A percentile compares a stretch with the other conserved stretches of the same genome.
Evolutionary conservation across 1,140 invertebrate species (phyloP).

Genomic region (Drosophila cardini): DNA sequence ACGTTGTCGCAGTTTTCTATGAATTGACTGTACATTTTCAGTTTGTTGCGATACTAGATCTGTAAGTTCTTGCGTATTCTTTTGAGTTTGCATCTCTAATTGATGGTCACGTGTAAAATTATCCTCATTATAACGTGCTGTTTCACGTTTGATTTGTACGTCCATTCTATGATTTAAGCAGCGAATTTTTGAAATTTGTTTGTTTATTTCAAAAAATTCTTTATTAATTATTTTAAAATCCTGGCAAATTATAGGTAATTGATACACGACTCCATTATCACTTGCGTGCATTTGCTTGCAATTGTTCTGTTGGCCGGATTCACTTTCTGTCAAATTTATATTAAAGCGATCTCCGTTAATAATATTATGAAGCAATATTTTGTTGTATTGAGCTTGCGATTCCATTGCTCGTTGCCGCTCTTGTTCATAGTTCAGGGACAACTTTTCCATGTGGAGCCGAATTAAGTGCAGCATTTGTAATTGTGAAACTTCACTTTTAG

Average conservation of each 20-base stretch:
- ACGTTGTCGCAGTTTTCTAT: too few species aligned
- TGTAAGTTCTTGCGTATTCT: too few species aligned
- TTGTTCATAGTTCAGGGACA: background rate
- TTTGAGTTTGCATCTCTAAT: background rate
- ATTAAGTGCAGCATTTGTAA: conserved; percentile 6
- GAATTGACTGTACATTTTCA: too few species aligned
- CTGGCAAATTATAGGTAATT: background rate
- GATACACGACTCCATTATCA: background rate
- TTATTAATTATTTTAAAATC: background rate
- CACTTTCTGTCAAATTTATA: background rate
- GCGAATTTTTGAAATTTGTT: background rate
- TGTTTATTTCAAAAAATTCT: background rate
- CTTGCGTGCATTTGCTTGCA: background rate
- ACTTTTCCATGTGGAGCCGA: background rate
- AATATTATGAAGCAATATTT: background rate
- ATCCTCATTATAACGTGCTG: background rate
- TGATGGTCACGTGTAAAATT: background rate
- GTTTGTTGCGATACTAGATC: too few species aligned
- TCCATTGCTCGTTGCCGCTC: conserved; percentile 7
- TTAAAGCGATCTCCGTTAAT: background rate
- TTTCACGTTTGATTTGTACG: background rate
- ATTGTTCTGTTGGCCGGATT: background rate
- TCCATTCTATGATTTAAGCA: background rate
- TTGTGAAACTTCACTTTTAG: background rate
- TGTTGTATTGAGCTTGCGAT: conserved; percentile 19